Evolutionary conservation across 2,888 invertebrate genomes (phyloP).

Genomic region (Latrodectus hesperus): DNA sequence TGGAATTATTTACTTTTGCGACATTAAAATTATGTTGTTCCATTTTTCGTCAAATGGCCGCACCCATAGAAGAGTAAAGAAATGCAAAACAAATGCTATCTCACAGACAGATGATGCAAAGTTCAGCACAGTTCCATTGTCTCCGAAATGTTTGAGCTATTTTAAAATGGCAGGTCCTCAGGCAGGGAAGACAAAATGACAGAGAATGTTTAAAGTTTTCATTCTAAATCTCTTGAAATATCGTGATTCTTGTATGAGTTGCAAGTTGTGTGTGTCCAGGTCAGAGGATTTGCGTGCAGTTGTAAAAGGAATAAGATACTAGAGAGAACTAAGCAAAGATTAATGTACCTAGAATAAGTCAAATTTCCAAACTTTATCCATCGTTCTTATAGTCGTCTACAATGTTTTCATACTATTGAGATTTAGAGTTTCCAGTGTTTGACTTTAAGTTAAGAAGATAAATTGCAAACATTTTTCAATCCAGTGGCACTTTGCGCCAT

Average conservation of each 20-base stretch:
- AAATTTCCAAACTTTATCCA: slow-evolving; percentile 59
- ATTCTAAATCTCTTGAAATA: slow-evolving; percentile 51
- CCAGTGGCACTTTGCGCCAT: background rate
- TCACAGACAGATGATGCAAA: background rate
- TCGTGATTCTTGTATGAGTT: slow-evolving; percentile 42
- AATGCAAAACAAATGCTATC: background rate
- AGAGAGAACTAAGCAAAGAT: slow-evolving; percentile 52
- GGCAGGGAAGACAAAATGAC: background rate
- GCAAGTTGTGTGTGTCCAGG: slow-evolving; percentile 44
- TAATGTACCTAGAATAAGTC: slow-evolving; percentile 51
- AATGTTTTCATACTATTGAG: slow-evolving; percentile 14
- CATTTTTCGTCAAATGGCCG: too few species aligned
- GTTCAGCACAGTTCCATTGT: background rate
- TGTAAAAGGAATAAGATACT: slow-evolving; percentile 43
- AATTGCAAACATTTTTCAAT: slow-evolving; percentile 31
- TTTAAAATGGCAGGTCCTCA: slow-evolving; percentile 25
- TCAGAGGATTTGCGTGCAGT: slow-evolving; percentile 50
- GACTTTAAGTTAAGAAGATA: slow-evolving; percentile 13
- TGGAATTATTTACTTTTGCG: too few species aligned
- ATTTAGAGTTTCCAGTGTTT: slow-evolving; percentile 16
- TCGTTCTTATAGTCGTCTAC: slow-evolving; percentile 44
- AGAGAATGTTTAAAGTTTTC: slow-evolving; percentile 43
- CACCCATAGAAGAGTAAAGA: background rate
- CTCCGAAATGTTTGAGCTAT: slow-evolving; percentile 10
- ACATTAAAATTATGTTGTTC: too few species aligned